phyloP scores from a whole-genome alignment of 1,140 invertebrate species.

The Drosophila saltans region DNA sequence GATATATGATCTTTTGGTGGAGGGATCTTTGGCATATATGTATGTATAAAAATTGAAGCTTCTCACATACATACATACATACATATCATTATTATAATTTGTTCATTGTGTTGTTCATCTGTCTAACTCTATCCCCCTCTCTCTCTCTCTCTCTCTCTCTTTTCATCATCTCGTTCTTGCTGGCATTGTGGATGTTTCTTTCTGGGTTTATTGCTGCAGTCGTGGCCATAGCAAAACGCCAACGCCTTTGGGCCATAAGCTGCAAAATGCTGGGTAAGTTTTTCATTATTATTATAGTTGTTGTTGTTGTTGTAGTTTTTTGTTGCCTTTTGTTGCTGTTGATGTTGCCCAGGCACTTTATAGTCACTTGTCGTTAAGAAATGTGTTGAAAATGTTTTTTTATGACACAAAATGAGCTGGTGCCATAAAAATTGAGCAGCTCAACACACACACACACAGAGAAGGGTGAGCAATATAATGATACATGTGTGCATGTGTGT shows the following conservation, averaged over 20 bases:
- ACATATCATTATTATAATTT: constrained; percentile 76
- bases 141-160: not conserved
- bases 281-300: constrained; percentile 45
- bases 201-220: constrained; percentile 66
- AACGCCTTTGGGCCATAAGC: constrained; percentile 76
- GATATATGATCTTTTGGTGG: not conserved
- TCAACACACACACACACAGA: not conserved
- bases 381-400: constrained; percentile 80
- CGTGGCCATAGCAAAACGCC: constrained; percentile 49
- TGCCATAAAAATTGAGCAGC: constrained; percentile 62
- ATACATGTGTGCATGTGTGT: constrained; percentile 1
- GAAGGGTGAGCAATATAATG: constrained; percentile 58
- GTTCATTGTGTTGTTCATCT: constrained; percentile 53
- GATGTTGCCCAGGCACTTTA: constrained; percentile 33
- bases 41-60: constrained; percentile 23
- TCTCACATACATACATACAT: constrained; percentile 27
- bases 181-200: not conserved
- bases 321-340: constrained; percentile 22
- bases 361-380: constrained; percentile 72
- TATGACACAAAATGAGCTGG: constrained; percentile 74
- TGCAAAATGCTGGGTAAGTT: constrained; percentile 71
- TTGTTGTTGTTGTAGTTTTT: constrained; percentile 11
- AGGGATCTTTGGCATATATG: constrained; percentile 28
- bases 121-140: not conserved
- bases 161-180: not conserved